Evolutionary conservation across 2,888 invertebrate species (phyloP).

Genomic region (Mimumesa dahlbomi): DNA sequence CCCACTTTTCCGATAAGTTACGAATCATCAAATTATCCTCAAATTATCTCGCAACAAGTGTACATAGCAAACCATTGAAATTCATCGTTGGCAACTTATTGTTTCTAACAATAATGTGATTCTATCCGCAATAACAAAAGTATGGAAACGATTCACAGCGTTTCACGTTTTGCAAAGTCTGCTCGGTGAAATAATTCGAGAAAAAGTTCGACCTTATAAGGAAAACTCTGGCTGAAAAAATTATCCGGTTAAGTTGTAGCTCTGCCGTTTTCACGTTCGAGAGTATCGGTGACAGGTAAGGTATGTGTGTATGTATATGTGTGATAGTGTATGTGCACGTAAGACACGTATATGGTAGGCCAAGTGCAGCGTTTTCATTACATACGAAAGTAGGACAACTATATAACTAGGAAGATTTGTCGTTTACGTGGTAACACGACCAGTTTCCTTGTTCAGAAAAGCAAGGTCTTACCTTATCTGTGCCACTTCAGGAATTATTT

Average conservation of each 20-base stretch:
- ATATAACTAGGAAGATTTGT: constrained; percentile 31
- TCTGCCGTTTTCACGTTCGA: constrained; percentile 20
- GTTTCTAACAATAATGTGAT: too few relatives aligned
- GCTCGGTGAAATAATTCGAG: neutral
- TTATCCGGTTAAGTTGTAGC: constrained; percentile 4
- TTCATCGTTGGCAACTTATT: too few relatives aligned
- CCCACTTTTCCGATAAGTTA: too few relatives aligned
- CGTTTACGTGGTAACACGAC: constrained; percentile 56
- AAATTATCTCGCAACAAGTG: too few relatives aligned
- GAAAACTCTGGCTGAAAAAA: constrained; percentile 32
- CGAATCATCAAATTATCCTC: too few relatives aligned
- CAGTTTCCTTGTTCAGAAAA: constrained; percentile 57
- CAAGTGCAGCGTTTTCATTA: constrained; percentile 58
- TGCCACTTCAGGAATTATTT: constrained; percentile 38
- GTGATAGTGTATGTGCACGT: neutral
- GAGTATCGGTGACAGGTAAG: neutral
- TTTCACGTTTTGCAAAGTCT: neutral
- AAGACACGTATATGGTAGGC: constrained; percentile 20
- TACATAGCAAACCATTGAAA: too few relatives aligned
- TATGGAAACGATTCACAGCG: too few relatives aligned
- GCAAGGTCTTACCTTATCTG: constrained; percentile 55
- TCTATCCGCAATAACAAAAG: too few relatives aligned
- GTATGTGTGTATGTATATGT: neutral
- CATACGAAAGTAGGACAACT: constrained; percentile 64
- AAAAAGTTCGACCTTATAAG: constrained; percentile 22